These are phyloP conservation scores for Polia nebulosa DNA, from an alignment of 2,888 invertebrate species.

Conservation along the genomic window DNA sequence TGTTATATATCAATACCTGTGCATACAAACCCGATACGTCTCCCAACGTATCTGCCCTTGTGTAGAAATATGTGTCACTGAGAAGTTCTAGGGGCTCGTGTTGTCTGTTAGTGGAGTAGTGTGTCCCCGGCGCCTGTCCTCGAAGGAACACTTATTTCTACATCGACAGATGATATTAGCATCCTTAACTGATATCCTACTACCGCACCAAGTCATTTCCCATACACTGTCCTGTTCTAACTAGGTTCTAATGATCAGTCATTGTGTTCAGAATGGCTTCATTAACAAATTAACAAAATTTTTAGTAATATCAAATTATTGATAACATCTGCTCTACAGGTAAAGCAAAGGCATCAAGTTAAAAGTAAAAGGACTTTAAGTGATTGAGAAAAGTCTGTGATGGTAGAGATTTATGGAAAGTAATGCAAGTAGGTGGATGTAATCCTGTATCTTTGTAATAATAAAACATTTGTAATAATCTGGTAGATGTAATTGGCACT, in stretches of 20 bases:
- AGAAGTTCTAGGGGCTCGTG: constrained; percentile 27
- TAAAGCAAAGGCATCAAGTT: constrained; percentile 56
- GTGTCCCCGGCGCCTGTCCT: neutral
- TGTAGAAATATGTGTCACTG: constrained; percentile 33
- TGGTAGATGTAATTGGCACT: constrained; percentile 43
- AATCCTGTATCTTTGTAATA: constrained; percentile 43
- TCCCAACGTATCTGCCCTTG: neutral
- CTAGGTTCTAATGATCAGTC: constrained; percentile 18
- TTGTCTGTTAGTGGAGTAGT: constrained; percentile 23
- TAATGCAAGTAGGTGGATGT: constrained; percentile 52
- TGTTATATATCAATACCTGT: constrained; percentile 24
- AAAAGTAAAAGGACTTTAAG: constrained; percentile 57
- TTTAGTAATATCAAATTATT: constrained; percentile 44
- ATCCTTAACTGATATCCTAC: constrained; percentile 16
- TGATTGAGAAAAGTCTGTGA: constrained; percentile 64
- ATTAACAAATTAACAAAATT: constrained; percentile 8
- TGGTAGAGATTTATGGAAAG: constrained; percentile 51
- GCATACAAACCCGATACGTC: constrained; percentile 16
- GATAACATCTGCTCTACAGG: constrained; percentile 59
- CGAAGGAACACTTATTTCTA: constrained; percentile 35
- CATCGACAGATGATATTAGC: constrained; percentile 15
- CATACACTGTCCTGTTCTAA: constrained; percentile 21
- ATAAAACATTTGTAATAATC: constrained; percentile 34
- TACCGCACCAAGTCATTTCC: constrained; percentile 31
- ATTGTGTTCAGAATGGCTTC: constrained; percentile 48